Percentiles rank a stretch among this genome's conserved stretches.
phyloP scores from a whole-genome alignment of 2,888 invertebrate genomes.

The Heteromyza rotundicornis region DNA sequence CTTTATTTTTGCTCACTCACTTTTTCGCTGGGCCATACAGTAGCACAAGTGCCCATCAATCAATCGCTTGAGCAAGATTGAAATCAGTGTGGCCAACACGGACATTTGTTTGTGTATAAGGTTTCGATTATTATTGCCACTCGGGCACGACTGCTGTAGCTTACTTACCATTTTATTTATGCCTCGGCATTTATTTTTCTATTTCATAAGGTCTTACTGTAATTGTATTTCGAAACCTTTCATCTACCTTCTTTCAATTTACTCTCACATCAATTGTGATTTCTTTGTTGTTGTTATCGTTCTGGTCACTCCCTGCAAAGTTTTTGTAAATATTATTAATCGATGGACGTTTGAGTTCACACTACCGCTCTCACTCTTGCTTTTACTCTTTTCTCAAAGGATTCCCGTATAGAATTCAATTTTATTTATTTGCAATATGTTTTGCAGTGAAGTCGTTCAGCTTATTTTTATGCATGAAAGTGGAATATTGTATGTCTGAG shows the following conservation, averaged over 20 bases:
- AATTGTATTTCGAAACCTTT: background rate
- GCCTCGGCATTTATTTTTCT: background rate
- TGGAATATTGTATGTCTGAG: too few relatives aligned
- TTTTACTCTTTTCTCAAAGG: too few relatives aligned
- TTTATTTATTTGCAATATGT: too few relatives aligned
- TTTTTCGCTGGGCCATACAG: background rate
- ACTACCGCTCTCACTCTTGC: too few relatives aligned
- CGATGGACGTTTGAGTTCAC: background rate
- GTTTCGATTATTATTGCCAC: background rate
- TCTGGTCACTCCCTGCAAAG: background rate
- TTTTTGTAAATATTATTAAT: background rate
- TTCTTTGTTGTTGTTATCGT: background rate
- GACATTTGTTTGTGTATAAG: background rate
- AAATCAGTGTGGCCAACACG: background rate
- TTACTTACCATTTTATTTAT: background rate
- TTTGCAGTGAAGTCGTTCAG: too few relatives aligned
- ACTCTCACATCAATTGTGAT: background rate
- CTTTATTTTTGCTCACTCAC: too few relatives aligned
- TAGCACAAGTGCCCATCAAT: slow-evolving; percentile 25
- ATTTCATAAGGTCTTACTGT: background rate
- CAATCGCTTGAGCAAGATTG: slow-evolving; percentile 21
- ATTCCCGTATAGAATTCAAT: too few relatives aligned
- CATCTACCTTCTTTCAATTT: background rate
- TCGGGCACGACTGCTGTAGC: background rate
- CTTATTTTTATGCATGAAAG: too few relatives aligned